phyloP scores from a whole-genome alignment of 1,140 invertebrate genomes.

The Zaprionus capensis region DNA sequence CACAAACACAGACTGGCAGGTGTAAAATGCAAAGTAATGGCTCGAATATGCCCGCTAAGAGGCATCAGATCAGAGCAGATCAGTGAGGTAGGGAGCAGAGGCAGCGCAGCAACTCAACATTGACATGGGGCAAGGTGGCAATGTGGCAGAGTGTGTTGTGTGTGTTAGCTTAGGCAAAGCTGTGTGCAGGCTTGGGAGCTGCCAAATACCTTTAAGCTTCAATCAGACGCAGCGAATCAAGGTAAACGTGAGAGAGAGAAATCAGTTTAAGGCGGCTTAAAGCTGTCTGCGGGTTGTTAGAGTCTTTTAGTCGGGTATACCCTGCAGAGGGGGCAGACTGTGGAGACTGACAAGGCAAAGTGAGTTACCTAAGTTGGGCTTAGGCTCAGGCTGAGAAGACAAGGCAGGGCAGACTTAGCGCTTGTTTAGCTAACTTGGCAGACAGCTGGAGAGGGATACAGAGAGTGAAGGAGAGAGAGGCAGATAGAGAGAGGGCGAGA shows the following conservation, averaged over 20 bases:
- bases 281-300: neutral
- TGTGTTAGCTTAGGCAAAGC: neutral
- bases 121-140: neutral
- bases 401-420: too few species aligned
- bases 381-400: too few species aligned
- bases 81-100: neutral
- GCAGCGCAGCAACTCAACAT: neutral
- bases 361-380: too few species aligned
- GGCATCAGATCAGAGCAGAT: neutral
- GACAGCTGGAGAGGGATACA: too few species aligned
- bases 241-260: neutral
- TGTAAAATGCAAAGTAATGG: constrained; percentile 80
- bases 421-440: too few species aligned
- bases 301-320: too few species aligned
- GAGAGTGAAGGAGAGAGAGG: too few species aligned
- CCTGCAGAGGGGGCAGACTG: too few species aligned
- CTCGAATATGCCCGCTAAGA: constrained; percentile 65
- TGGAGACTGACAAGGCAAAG: too few species aligned
- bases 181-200: neutral
- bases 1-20: constrained; percentile 43
- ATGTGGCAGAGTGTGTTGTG: neutral
- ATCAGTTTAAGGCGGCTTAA: neutral
- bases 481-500: accelerated
- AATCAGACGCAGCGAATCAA: neutral
- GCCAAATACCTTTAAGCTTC: neutral